Evolutionary conservation across 1,140 invertebrate species (phyloP), one percentile per base, ranked within the genome.

Genomic region (Venturia canescens): DNA sequence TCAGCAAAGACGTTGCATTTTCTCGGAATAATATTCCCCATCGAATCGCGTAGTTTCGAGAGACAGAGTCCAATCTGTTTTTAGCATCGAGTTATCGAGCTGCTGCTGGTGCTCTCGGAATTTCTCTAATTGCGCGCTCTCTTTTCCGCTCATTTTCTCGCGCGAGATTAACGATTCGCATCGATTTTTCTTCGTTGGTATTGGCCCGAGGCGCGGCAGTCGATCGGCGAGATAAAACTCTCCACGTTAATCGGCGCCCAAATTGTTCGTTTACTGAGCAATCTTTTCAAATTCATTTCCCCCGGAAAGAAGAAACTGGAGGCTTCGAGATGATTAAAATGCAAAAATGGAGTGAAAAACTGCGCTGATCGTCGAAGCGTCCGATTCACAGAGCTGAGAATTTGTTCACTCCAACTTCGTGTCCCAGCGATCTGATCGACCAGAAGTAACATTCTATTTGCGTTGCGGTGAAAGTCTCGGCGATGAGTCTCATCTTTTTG

Each of bases 381-480:
- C 38, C 13, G 7, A 44, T 44, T 44, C 5, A 44, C 38, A 44
- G 1, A 44, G 38, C 38, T 44, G 11, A 44, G 11, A 44, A 44
- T 4, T 44, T 44, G 38, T 44, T 4, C 11, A 44, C 2, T 3
- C 13, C 13, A 44, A 44, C 11, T 44, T n/a, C 7, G 2, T 13
- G 38, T 44, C 38, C 11, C 38, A 44, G 7, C 38, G 38, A 44
- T 44, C 7, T 44, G 38, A 44, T 44, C 38, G 7, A 44, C 7
- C 38, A 44, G 38, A n/a, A n/a, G 5, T 57, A 57, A 57, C 53
- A 57, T 57, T 57, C 53, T 57, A 57, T 57, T 57, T 57, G 9
- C 53, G 53, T 57, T 57, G 53, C 53, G 53, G 53, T 57, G 53
- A 57, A 57, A 57, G 53, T 57, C 21, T 57, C 15, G n/a, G 53